These are phyloP conservation scores for Hermaeophaga mercurialis DNA, from an alignment of 2,888 invertebrate species.

Conservation along the genomic window DNA sequence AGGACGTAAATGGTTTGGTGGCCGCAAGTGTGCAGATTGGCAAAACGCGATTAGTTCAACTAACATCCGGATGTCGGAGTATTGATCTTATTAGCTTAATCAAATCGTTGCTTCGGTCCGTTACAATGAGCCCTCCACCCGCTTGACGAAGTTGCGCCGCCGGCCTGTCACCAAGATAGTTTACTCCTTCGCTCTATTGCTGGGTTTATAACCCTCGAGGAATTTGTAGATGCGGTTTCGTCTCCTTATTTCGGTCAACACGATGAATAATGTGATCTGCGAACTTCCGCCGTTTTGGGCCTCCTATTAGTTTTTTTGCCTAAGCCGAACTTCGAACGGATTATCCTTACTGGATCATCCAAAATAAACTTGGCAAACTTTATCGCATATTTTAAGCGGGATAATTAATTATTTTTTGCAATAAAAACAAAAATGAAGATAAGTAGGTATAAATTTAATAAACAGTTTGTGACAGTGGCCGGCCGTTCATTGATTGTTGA, in stretches of 20 bases:
- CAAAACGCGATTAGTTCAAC: slow-evolving; percentile 42
- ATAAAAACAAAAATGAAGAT: too few species aligned
- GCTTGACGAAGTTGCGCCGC: slow-evolving; percentile 19
- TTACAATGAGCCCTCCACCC: slow-evolving; percentile 30
- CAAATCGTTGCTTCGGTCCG: slow-evolving; percentile 41
- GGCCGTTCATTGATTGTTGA: too few species aligned
- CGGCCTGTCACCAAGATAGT: slow-evolving; percentile 36
- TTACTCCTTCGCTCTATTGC: slow-evolving; percentile 13
- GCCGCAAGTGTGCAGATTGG: slow-evolving; percentile 42
- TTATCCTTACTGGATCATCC: not conserved
- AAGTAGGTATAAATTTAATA: too few species aligned
- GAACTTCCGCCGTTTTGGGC: not conserved
- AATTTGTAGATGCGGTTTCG: slow-evolving; percentile 6
- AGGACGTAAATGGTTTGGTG: slow-evolving; percentile 34
- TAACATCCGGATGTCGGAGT: slow-evolving; percentile 42
- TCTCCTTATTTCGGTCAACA: slow-evolving; percentile 1
- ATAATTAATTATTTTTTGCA: too few species aligned
- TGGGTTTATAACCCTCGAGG: slow-evolving; percentile 15
- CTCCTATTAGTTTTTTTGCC: not conserved
- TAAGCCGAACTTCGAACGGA: not conserved
- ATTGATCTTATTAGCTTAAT: slow-evolving; percentile 49
- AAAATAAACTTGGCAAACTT: too few species aligned
- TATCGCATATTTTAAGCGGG: too few species aligned
- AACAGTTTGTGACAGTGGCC: too few species aligned
- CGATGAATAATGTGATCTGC: slow-evolving; percentile 4